A percentile compares a stretch with the other conserved stretches of the same genome.
Conservation (phyloP, 2,888 invertebrate genomes). For the Pollenia amentaria region DNA sequence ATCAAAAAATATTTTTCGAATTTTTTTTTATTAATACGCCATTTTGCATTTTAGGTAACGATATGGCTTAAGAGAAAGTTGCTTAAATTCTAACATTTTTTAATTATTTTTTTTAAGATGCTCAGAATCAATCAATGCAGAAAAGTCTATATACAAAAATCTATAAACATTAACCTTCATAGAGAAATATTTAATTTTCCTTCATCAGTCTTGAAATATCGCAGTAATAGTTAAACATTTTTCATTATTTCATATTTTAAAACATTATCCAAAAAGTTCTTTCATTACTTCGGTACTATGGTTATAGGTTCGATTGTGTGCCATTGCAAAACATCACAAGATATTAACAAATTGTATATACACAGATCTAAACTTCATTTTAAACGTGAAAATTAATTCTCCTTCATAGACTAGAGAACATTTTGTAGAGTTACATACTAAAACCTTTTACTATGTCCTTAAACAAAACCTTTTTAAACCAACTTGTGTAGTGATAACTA, state of each 20-base stretch:
- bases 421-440: conserved; percentile 28
- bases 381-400: conserved; percentile 17
- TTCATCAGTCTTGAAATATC: conserved; percentile 12
- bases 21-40: too few relatives aligned
- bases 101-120: background rate
- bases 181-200: background rate
- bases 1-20: too few relatives aligned
- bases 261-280: conserved; percentile 25
- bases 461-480: conserved; percentile 25
- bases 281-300: conserved; percentile 17
- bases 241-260: conserved; percentile 51
- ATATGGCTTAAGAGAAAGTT: too few relatives aligned
- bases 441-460: conserved; percentile 37
- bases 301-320: conserved; percentile 36
- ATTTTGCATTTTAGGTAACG: too few relatives aligned
- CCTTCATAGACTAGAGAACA: conserved; percentile 30
- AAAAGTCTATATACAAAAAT: too few relatives aligned
- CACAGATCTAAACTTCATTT: conserved; percentile 39
- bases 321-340: conserved; percentile 41
- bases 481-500: background rate
- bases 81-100: background rate
- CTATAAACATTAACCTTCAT: too few relatives aligned
- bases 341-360: conserved; percentile 51
- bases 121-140: background rate
- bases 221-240: conserved; percentile 30